Conservation (phyloP, 2,113 vertebrate species). For the Mungos mungo region DNA sequence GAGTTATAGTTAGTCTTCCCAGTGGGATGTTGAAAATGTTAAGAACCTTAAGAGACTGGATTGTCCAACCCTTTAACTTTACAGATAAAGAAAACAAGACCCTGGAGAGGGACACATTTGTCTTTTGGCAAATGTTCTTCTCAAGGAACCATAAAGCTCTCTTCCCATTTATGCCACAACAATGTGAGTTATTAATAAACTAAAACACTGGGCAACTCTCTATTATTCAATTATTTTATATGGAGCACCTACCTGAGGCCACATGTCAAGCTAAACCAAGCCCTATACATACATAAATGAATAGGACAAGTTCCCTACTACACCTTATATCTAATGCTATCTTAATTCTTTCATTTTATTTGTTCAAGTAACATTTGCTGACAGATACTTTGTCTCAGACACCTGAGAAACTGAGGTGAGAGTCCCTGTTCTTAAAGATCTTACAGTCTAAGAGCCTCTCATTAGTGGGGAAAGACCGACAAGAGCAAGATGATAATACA, state of each 20-base stretch:
- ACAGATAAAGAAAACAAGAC: conserved; percentile 36
- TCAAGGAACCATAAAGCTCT: background rate
- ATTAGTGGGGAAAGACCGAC: background rate
- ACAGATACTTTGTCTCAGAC: conserved; percentile 15
- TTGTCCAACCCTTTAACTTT: conserved; percentile 16
- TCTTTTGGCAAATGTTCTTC: conserved; percentile 33
- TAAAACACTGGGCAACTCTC: background rate
- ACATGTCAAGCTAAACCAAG: background rate
- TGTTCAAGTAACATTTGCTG: conserved; percentile 8
- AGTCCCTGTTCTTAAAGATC: conserved; percentile 16
- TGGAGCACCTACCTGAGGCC: background rate
- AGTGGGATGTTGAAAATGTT: background rate
- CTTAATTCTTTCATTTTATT: conserved; percentile 30
- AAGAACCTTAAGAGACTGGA: background rate
- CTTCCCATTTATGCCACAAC: background rate
- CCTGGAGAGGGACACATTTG: background rate
- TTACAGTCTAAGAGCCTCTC: background rate
- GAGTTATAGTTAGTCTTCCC: background rate
- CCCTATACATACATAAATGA: conserved; percentile 14
- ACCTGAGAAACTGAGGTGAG: background rate
- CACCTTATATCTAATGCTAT: background rate
- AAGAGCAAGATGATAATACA: background rate
- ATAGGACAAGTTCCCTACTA: background rate
- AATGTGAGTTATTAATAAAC: conserved; percentile 16
- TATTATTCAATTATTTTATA: conserved; percentile 7